Conservation (phyloP, 2,797 vertebrate genomes). For the Lycodopsis pacificus region DNA sequence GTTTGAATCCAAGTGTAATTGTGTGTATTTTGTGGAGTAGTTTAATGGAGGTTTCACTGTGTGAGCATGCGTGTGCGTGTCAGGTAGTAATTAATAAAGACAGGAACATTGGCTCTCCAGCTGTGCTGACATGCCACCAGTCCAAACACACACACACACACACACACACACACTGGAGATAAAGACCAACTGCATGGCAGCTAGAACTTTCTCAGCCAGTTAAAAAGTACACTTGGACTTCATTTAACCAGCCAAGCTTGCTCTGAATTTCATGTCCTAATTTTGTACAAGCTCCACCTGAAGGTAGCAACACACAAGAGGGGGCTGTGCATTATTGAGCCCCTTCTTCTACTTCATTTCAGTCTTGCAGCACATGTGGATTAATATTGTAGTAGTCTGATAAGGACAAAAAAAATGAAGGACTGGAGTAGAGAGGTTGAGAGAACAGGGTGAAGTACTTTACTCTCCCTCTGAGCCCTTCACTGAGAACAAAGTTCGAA, state of each 20-base stretch:
- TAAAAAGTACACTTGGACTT: slow-evolving; percentile 44
- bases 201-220: slow-evolving; percentile 43
- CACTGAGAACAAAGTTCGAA: slow-evolving; percentile 47
- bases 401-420: slow-evolving; percentile 37
- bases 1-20: slow-evolving; percentile 45
- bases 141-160: slow-evolving; percentile 31
- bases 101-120: slow-evolving; percentile 72
- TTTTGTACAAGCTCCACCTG: slow-evolving; percentile 46
- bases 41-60: slow-evolving; percentile 29
- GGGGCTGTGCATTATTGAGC: slow-evolving; percentile 69
- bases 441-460: slow-evolving; percentile 25
- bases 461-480: slow-evolving; percentile 27
- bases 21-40: slow-evolving; percentile 31
- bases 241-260: slow-evolving; percentile 31
- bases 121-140: slow-evolving; percentile 60
- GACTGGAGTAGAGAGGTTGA: neutral
- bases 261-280: slow-evolving; percentile 52
- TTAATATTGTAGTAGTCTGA: slow-evolving; percentile 71
- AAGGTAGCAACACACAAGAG: slow-evolving; percentile 38
- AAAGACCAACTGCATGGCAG: slow-evolving; percentile 16
- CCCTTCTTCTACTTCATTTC: slow-evolving; percentile 55
- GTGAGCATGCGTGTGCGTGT: slow-evolving; percentile 46
- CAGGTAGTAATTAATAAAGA: slow-evolving; percentile 81
- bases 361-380: slow-evolving; percentile 53
- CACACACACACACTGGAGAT: slow-evolving; percentile 18